phyloP scores from a whole-genome alignment of 2,113 vertebrate species.

The Zosterops borbonicus region DNA sequence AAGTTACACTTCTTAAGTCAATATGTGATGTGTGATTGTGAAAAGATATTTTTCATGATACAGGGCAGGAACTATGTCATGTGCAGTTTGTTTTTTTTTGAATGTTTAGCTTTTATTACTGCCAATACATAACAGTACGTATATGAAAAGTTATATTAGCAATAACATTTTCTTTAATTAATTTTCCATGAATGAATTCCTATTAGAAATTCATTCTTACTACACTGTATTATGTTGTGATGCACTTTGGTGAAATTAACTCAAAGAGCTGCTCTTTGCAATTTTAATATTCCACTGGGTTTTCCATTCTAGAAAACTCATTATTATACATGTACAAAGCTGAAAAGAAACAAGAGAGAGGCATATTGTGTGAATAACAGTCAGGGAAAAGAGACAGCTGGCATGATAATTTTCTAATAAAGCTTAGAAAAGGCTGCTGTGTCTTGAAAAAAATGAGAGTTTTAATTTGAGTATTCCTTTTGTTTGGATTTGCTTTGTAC shows the following conservation, averaged over 20 bases:
- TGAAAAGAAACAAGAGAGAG: slow-evolving; percentile 82
- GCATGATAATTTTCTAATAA: slow-evolving; percentile 80
- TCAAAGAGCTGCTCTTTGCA: slow-evolving; percentile 73
- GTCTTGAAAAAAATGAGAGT: slow-evolving; percentile 72
- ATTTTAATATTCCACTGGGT: slow-evolving; percentile 82
- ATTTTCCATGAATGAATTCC: slow-evolving; percentile 68
- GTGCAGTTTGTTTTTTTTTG: not conserved
- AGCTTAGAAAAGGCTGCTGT: slow-evolving; percentile 75
- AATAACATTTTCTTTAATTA: slow-evolving; percentile 69
- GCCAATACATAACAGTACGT: not conserved
- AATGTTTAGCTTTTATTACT: slow-evolving; percentile 18
- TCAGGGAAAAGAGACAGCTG: slow-evolving; percentile 81
- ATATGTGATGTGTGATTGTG: not conserved
- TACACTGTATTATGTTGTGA: slow-evolving; percentile 68
- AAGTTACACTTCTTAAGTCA: not conserved
- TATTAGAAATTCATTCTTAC: slow-evolving; percentile 76
- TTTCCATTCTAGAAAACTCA: slow-evolving; percentile 82
- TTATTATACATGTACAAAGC: slow-evolving; percentile 85
- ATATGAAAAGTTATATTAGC: slow-evolving; percentile 50
- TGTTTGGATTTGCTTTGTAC: slow-evolving; percentile 73
- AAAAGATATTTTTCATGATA: not conserved
- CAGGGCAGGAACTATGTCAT: not conserved
- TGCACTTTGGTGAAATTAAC: slow-evolving; percentile 77
- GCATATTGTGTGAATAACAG: slow-evolving; percentile 87
- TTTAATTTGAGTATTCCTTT: slow-evolving; percentile 73